phyloP scores from a whole-genome alignment of 2,888 invertebrate genomes.

The Lathronympha strigana region DNA sequence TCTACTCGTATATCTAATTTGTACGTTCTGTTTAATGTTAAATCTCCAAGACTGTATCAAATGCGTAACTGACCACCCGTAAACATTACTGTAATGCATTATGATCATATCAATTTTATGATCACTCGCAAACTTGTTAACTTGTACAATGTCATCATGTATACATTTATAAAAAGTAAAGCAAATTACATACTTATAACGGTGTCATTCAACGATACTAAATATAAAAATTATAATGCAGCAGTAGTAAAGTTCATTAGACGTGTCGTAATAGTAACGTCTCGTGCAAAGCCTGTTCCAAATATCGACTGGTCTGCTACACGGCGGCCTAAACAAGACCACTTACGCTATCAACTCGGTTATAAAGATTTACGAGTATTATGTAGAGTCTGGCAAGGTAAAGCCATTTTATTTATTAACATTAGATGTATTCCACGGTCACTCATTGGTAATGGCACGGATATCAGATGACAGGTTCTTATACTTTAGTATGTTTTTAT shows the following conservation, averaged over 20 bases:
- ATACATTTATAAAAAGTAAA: too few species aligned
- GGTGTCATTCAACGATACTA: background rate
- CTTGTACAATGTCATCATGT: too few species aligned
- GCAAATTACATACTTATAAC: background rate
- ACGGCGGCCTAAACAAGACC: slow-evolving; percentile 58
- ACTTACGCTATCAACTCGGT: slow-evolving; percentile 45
- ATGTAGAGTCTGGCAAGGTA: slow-evolving; percentile 44
- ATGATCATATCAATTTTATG: too few species aligned
- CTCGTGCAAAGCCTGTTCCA: slow-evolving; percentile 59
- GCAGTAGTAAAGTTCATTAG: slow-evolving; percentile 41
- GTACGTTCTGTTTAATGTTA: too few species aligned
- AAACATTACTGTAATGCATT: too few species aligned
- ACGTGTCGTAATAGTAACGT: slow-evolving; percentile 52
- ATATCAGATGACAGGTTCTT: background rate
- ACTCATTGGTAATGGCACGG: background rate
- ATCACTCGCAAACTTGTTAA: too few species aligned
- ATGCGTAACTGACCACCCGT: too few species aligned
- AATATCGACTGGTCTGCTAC: slow-evolving; percentile 58
- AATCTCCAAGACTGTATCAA: too few species aligned
- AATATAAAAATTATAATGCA: slow-evolving; percentile 1
- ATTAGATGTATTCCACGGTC: slow-evolving; percentile 20
- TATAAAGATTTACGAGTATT: slow-evolving; percentile 37
- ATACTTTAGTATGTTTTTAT: background rate
- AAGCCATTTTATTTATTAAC: slow-evolving; percentile 33
- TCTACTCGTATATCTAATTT: too few species aligned